Evolutionary conservation across 1,140 invertebrate species (phyloP), one percentile per base, ranked within the genome.

Genomic region (Argopecten irradians): DNA sequence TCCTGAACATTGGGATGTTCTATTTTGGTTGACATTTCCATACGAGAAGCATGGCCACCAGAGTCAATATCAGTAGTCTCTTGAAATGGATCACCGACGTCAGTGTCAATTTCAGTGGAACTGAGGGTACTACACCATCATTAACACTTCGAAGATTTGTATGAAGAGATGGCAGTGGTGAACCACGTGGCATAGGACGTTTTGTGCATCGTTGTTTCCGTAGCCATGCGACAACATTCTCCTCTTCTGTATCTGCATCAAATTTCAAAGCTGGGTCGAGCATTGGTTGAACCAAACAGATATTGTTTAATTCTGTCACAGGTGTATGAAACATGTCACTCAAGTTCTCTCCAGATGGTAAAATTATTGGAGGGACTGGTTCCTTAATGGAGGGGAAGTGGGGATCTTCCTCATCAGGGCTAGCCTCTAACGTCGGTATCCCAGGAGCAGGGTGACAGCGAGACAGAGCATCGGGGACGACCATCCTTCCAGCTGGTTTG

Each of bases 391-490:
- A 55, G 16, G 7, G 35, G 35, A 85, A 34, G 11, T 85, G n/a
- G 0, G 84, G 71, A 33, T 87, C 71, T 28, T 87, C 71, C 82
- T 87, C 86, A 28, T 39, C 71, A 13, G 86, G 86, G n/a, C 71
- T 87, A 22, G 82, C 86, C 5, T 83, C 86, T 1, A 87, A 36
- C 7, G 34, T 35, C 22, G 71, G 71, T 41, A 41, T 83, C 11
- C 13, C 9, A 46, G 33, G 33, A 43, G 86, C 36, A 19, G 43
- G 43, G 16, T 55, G 43, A 11, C 84, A 83, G n/a, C 88, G 83
- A 11, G 87, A 89, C 39, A 90, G 71, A 9, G 87, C 89, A 82
- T 90, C 89, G 1, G 89, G 85, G 35, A 88, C 89, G 33, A 46
- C 34, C 89, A 90, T 90, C 35, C 88, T 33, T 22, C 55, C 32